Conservation (phyloP, 1,140 invertebrate genomes). For the Bemisia tabaci region DNA sequence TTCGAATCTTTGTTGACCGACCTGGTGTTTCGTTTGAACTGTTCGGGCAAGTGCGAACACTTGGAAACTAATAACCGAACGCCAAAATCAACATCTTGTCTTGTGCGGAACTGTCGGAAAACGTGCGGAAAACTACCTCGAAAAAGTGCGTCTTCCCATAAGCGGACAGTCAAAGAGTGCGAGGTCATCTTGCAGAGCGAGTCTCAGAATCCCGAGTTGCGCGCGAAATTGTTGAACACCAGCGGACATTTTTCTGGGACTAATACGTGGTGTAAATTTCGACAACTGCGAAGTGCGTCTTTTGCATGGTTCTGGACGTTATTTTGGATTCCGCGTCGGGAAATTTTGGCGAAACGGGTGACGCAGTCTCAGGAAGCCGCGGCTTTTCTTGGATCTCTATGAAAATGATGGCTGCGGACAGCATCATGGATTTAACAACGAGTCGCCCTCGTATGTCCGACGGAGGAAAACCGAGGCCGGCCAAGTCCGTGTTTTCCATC, state of each 20-base stretch:
- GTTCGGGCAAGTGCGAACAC: too few species aligned
- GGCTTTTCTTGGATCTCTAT: background rate
- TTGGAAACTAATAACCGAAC: too few species aligned
- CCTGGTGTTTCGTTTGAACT: too few species aligned
- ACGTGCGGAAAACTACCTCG: too few species aligned
- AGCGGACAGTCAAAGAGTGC: too few species aligned
- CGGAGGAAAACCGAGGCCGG: constrained; percentile 14
- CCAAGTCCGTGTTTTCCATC: constrained; percentile 23
- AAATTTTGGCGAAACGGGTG: background rate
- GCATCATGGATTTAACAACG: background rate
- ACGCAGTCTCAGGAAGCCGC: background rate
- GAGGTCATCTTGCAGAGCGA: too few species aligned
- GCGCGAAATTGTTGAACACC: background rate
- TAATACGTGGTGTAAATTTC: background rate
- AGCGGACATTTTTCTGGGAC: background rate
- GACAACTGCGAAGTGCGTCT: background rate
- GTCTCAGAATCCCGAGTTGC: background rate
- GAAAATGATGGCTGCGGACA: background rate
- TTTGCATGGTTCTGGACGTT: too few species aligned
- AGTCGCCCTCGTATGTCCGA: background rate
- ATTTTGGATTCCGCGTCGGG: background rate
- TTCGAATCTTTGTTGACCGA: too few species aligned
- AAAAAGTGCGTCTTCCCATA: too few species aligned
- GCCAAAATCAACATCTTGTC: too few species aligned
- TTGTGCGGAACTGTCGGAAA: too few species aligned